Conservation (phyloP, 2,888 invertebrate genomes). For the Pyrrhosoma nymphula region DNA sequence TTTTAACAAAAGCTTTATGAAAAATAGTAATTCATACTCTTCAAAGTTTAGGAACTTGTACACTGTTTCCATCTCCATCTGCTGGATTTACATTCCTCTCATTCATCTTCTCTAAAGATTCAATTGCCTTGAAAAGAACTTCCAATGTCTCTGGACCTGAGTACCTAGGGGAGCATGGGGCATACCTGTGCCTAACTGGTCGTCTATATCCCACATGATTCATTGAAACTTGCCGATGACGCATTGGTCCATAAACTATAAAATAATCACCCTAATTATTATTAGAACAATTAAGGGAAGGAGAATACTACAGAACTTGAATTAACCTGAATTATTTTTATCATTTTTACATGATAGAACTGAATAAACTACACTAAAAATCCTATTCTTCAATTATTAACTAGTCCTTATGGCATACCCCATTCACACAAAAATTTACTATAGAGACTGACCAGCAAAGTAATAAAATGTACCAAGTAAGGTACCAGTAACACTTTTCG, state of each 20-base stretch:
- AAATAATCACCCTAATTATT: not conserved
- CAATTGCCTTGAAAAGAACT: slow-evolving; percentile 15
- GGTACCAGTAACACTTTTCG: too few species aligned
- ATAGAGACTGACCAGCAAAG: too few species aligned
- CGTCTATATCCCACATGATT: not conserved
- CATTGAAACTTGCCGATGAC: not conserved
- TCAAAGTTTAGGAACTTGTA: not conserved
- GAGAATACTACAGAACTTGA: too few species aligned
- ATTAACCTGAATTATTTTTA: too few species aligned
- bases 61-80: not conserved
- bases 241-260: not conserved
- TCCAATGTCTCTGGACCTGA: not conserved
- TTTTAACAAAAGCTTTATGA: not conserved
- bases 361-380: too few species aligned
- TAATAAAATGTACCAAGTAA: too few species aligned
- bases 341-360: too few species aligned
- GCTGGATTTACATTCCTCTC: not conserved
- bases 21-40: not conserved
- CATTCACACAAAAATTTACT: too few species aligned
- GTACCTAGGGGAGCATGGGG: slow-evolving; percentile 28
- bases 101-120: not conserved
- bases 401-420: too few species aligned
- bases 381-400: too few species aligned
- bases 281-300: too few species aligned
- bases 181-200: slow-evolving; percentile 42